Evolutionary conservation across 2,888 invertebrate species (phyloP).

Genomic region (Drosophila mercatorum): DNA sequence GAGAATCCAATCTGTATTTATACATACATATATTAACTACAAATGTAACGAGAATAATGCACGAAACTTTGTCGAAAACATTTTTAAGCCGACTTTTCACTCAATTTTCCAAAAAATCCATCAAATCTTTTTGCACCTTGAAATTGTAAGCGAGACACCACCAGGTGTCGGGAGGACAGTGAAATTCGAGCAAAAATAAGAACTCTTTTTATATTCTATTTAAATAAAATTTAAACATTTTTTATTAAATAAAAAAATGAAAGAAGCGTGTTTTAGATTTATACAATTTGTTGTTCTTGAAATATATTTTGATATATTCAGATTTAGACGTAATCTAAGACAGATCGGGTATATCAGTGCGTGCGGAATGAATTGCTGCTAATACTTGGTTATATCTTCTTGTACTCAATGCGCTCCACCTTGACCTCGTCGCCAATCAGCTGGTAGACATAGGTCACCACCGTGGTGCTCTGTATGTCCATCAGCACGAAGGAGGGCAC

Average conservation of each 20-base stretch:
- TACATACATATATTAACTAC: slow-evolving; percentile 55
- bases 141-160: slow-evolving; percentile 38
- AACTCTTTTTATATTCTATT: slow-evolving; percentile 74
- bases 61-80: slow-evolving; percentile 53
- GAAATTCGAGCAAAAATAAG: slow-evolving; percentile 9
- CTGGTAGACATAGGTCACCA: slow-evolving; percentile 99
- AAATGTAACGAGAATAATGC: slow-evolving; percentile 54
- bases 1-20: slow-evolving; percentile 52
- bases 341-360: slow-evolving; percentile 35
- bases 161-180: slow-evolving; percentile 33
- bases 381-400: slow-evolving; percentile 89
- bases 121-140: slow-evolving; percentile 52
- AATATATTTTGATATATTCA: slow-evolving; percentile 33
- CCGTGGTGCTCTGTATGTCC: slow-evolving; percentile 99
- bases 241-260: slow-evolving; percentile 71
- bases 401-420: slow-evolving; percentile 98
- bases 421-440: slow-evolving; percentile 99
- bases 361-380: slow-evolving; percentile 57
- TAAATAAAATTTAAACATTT: slow-evolving; percentile 80
- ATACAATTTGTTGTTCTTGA: slow-evolving; percentile 41
- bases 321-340: slow-evolving; percentile 35
- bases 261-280: slow-evolving; percentile 62
- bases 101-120: slow-evolving; percentile 59
- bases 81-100: slow-evolving; percentile 62
- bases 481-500: slow-evolving; percentile 99